Evolutionary conservation across 2,113 vertebrate genomes (phyloP), one percentile per base, ranked within the genome.

Genomic region (Garra rufa): DNA sequence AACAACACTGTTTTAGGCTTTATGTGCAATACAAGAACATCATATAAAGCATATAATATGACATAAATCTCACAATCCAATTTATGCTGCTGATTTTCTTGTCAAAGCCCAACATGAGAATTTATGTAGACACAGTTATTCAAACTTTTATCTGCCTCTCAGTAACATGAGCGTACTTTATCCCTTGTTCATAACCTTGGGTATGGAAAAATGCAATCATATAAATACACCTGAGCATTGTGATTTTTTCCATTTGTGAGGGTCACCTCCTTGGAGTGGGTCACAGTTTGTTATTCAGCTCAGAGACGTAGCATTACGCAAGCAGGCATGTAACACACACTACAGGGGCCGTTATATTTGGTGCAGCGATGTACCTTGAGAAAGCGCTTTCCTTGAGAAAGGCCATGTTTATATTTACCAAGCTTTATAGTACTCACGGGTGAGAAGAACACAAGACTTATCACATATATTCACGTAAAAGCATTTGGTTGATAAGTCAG

Each of bases 181-280:
- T 79, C 55, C 59, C 10, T 65, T 84, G 65, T 55, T 21, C 43
- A 55, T 79, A 84, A 79, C 61, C 75, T 71, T 84, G 83, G 75
- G 61, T 34, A 52, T 69, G 50, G 21, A 55, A 78, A 77, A 79
- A 46, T 79, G 15, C 14, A 70, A 69, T 73, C 7, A 43, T 52
- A 74, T 83, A 50, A 65, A 44, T 70, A 84, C n/a, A 14, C 83
- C 38, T 69, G 43, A 78, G 30, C 10, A 15, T 34, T 43, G 26
- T 44, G 57, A 43, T 15, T 26, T 78, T 86, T 70, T 34, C 74
- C 69, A n/a, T 73, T 48, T 52, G 52, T n/a, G 34, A 13, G 73
- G 63, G 38, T 82, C 63, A 78, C 46, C 50, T 34, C 63, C 46
- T 69, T 44, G 24, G 38, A 63, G 24, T 63, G 52, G 63, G 48